A percentile compares a stretch with the other conserved stretches of the same genome.
Evolutionary conservation across 2,113 vertebrate species (phyloP).

Genomic region (Brachypodius melanocephalos): DNA sequence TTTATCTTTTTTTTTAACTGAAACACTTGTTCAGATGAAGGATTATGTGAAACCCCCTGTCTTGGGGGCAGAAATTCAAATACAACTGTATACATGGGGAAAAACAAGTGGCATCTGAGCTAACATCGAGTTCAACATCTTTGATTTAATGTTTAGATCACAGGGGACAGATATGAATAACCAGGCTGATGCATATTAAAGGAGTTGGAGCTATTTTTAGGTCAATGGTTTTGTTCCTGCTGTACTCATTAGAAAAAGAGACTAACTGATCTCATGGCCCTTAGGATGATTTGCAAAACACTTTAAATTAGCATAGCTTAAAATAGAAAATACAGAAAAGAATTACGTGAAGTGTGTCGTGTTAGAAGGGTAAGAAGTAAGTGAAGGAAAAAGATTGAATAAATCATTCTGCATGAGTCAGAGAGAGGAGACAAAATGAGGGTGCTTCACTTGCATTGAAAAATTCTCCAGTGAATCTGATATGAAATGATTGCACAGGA

Average conservation of each 20-base stretch:
- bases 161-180: slow-evolving; percentile 49
- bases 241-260: slow-evolving; percentile 46
- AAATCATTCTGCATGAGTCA: not conserved
- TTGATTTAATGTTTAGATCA: slow-evolving; percentile 42
- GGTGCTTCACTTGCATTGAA: not conserved
- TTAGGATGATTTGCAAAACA: slow-evolving; percentile 53
- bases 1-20: not conserved
- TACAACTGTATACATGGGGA: not conserved
- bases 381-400: not conserved
- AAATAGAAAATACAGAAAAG: slow-evolving; percentile 29
- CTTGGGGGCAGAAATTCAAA: not conserved
- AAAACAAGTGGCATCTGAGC: not conserved
- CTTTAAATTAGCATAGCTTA: slow-evolving; percentile 27
- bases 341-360: not conserved
- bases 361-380: not conserved
- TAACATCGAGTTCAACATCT: slow-evolving; percentile 29
- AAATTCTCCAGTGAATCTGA: not conserved
- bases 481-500: not conserved
- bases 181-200: slow-evolving; percentile 52
- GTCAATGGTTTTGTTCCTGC: slow-evolving; percentile 37
- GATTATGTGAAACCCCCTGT: not conserved
- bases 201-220: slow-evolving; percentile 55
- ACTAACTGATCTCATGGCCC: slow-evolving; percentile 45
- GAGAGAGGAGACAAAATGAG: not conserved
- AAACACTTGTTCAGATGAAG: not conserved